Conservation (phyloP, 2,888 invertebrate species). For the Choristoneura rosaceana region DNA sequence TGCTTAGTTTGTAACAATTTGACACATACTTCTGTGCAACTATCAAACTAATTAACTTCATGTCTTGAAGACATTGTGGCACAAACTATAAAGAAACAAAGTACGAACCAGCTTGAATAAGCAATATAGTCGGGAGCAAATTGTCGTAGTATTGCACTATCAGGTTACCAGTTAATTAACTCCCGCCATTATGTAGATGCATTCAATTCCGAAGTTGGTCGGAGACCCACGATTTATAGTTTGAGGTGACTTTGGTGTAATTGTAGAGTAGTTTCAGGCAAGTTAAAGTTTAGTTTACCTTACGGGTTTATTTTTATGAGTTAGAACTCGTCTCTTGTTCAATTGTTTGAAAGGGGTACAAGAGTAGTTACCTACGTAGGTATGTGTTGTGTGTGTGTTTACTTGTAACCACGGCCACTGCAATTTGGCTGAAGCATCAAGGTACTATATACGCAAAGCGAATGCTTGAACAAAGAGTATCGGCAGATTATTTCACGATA, state of each 20-base stretch:
- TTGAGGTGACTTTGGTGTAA: constrained; percentile 21
- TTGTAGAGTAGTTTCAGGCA: constrained; percentile 23
- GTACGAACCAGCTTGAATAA: not conserved
- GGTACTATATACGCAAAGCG: too few species aligned
- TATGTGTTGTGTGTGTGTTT: too few species aligned
- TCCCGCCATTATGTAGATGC: constrained; percentile 21
- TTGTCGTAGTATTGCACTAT: constrained; percentile 29
- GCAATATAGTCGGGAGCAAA: constrained; percentile 16
- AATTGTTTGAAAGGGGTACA: not conserved
- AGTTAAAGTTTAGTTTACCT: constrained; percentile 11
- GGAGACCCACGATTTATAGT: constrained; percentile 9
- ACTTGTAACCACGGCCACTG: too few species aligned
- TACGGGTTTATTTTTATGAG: constrained; percentile 7
- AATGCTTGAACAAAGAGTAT: too few species aligned
- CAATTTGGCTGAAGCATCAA: too few species aligned
- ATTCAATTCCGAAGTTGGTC: constrained; percentile 27
- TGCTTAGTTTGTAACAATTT: not conserved
- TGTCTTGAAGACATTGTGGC: not conserved
- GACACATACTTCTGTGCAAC: not conserved
- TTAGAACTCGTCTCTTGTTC: constrained; percentile 5
- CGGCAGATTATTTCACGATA: too few species aligned
- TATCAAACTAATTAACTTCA: not conserved
- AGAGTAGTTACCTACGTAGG: too few species aligned
- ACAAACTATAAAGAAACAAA: constrained; percentile 19
- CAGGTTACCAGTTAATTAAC: constrained; percentile 27